Conservation (phyloP, 2,797 vertebrate species). For the Hypotaenidia okinawae region DNA sequence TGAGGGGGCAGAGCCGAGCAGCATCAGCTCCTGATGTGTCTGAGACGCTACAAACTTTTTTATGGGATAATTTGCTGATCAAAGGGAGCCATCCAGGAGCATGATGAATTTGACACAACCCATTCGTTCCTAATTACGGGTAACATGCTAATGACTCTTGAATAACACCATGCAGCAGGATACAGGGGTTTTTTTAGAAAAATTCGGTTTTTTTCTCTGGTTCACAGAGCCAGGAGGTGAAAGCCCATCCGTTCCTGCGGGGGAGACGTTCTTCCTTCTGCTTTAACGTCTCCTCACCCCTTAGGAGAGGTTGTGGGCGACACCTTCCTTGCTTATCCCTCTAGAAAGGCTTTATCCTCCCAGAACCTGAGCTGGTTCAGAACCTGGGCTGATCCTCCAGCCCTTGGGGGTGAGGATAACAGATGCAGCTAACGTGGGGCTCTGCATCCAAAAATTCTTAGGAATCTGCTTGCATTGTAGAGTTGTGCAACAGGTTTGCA, state of each 20-base stretch:
- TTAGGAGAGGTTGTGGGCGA: not conserved
- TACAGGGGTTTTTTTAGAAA: not conserved
- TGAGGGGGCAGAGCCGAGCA: not conserved
- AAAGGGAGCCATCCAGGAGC: not conserved
- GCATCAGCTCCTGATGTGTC: not conserved
- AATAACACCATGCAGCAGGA: not conserved
- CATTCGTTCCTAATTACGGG: slow-evolving; percentile 62
- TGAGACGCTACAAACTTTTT: not conserved
- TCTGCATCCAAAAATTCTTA: not conserved
- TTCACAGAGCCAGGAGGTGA: not conserved
- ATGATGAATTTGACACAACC: slow-evolving; percentile 41
- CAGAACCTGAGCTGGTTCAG: not conserved
- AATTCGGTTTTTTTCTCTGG: not conserved
- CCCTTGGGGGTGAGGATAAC: not conserved
- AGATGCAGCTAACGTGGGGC: fast-evolving
- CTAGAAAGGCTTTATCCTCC: not conserved
- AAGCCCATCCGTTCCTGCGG: not conserved
- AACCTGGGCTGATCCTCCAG: not conserved
- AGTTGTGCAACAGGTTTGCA: not conserved
- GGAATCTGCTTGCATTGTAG: not conserved
- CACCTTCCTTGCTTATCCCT: not conserved
- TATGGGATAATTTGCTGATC: slow-evolving; percentile 21
- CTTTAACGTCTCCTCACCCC: not conserved
- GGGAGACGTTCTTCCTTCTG: not conserved
- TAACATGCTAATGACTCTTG: slow-evolving; percentile 51